Evolutionary conservation across 2,888 invertebrate genomes (phyloP), one percentile per base, ranked within the genome.

Genomic region (Linyphia triangularis): DNA sequence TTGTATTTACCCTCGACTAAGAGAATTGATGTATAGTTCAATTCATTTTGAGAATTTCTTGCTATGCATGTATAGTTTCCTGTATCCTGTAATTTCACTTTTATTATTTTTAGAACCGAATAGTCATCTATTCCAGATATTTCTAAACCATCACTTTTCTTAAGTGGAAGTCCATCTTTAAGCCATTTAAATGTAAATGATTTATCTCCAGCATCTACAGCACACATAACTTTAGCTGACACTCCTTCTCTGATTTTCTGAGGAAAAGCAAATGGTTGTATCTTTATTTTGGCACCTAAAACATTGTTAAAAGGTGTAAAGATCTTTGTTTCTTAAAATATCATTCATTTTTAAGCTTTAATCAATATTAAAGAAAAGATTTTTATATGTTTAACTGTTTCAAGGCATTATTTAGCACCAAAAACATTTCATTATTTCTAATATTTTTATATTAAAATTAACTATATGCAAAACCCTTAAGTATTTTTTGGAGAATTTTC

Each of bases 221-320:
- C 26, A 26, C 90, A 90, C 28, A 85, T 85, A 3, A 90, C 81
- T 75, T 85, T 83, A 0, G 78, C 73, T 3, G 63, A 78, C n/a
- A 85, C 83, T 4, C 90, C 90, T 81, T 85, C 88, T 0, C 77
- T 30, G 7, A 90, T 40, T 10, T 79, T 90, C n/a, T 43, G 40
- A 0, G 89, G 89, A 26, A 89, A 89, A 13, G 40, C 33, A 24
- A 89, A 89, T 3, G 89, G 89, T 13, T 86, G 89, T 1, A 89
- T 89, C 73, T 73, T 79, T 1, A 13, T 59, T 10, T 67, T 40
- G 19, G 28, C 6, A 22, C 30, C 88, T 88, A n/a, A 65, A 88
- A 88, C 5, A 59, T 16, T 1, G 5, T 28, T 65, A 65, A 1
- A 13, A 13, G 0, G 13, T 10, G 13, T 40, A 40, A 30, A 78